A percentile compares a stretch with the other conserved stretches of the same genome.
Conservation (phyloP, 2,113 vertebrate species). For the Henicopernis longicauda region DNA sequence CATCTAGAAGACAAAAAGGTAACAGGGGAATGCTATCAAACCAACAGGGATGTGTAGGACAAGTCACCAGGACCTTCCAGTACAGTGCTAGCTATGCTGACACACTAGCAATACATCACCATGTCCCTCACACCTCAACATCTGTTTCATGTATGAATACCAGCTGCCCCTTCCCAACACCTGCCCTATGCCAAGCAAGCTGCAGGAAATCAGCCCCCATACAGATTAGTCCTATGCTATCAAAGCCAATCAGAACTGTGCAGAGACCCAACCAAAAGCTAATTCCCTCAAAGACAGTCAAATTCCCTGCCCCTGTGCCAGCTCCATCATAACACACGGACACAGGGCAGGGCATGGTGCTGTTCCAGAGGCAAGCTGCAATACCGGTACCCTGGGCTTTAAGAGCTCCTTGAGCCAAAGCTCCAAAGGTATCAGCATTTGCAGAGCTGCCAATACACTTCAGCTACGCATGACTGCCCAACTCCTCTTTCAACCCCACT, state of each 20-base stretch:
- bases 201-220: neutral
- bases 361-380: neutral
- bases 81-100: neutral
- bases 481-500: neutral
- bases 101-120: neutral
- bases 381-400: neutral
- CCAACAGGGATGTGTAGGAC: neutral
- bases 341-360: neutral
- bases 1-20: neutral
- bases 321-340: neutral
- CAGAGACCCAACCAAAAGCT: neutral
- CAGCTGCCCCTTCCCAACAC: neutral
- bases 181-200: neutral
- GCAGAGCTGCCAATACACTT: neutral
- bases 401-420: neutral
- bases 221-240: neutral
- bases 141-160: neutral
- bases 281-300: neutral
- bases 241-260: neutral
- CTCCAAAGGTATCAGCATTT: neutral
- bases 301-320: neutral
- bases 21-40: neutral
- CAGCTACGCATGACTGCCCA: accelerated
- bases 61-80: neutral
- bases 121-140: neutral